Base-by-base conservation (phyloP, 2,113 vertebrate species). In the Chamaetylas fuelleborni region DNA sequence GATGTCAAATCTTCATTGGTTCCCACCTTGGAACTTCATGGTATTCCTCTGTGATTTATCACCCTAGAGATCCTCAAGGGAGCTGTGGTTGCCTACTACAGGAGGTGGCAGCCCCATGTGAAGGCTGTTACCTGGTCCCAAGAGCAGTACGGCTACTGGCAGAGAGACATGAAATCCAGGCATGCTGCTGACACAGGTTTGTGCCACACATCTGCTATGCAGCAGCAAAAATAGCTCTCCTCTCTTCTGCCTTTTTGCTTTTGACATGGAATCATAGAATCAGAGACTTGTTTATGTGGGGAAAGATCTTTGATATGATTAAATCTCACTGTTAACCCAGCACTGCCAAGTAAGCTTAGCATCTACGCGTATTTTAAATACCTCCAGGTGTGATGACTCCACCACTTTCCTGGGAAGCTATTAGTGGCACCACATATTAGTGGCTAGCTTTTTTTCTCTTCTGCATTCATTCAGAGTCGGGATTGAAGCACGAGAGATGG, bases 91-190 rank as follows among this genome's bases (percentile, higher is more conserved):
- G n/a, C 17, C 11, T 60, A 5, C 12, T 28, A 12, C 5, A 81
- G 43, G 43, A 81, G 16, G 5, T 14, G 38, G 13, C 12, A 76
- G 14, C 33, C 31, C 6, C 17, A 2, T 6, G 4, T 56, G 66
- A 62, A 51, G 48, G 24, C 18, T 73, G 34, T 33, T 54, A 3
- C 34, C 69, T 1, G 1, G 20, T 66, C 65, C 28, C 77, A 62
- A n/a, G 19, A 66, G 14, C 33, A 62, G 9, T 22, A 43, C 0
- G 2, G 34, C 43, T n/a, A 14, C 76, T 65, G 67, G 50, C 51
- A 95, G 77, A 0, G 7, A 87, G 16, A 22, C 17, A 5, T 0
- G 1, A 26, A 1, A 9, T 26, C 6, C n/a, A 40, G 20, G n/a
- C 19, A 33, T 5, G 25, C 7, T 48, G 31, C 36, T 74, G 13